Base-by-base conservation (phyloP, 2,888 invertebrate genomes). In the Thereva unica region DNA sequence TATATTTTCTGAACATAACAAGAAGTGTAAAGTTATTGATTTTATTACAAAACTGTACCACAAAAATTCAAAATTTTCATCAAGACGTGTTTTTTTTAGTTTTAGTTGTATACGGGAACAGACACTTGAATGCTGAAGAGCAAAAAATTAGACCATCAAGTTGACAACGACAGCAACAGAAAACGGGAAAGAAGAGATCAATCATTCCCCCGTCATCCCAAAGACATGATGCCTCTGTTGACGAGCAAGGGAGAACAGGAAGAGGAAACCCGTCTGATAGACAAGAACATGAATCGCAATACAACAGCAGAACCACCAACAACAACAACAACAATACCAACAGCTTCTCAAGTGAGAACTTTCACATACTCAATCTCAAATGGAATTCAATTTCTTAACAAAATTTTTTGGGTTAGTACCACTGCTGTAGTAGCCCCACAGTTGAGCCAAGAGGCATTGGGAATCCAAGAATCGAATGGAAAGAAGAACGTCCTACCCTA, bases 181-280 rank as follows among this genome's bases (percentile, higher is more conserved):
- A 59, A 59, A 10, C 59, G 47, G 59, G 34, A 45, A 45, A 59
- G 59, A 59, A 59, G 47, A 59, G 59, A 59, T 59, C 59, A 59
- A 59, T 59, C 59, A 59, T 59, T 59, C 47, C 23, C 23, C 34
- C 59, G 59, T 47, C 59, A 59, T 59, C 59, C 38, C 10, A 59
- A 59, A 59, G 49, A 59, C 59, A 49, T 47, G 59, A 59, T 59
- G 59, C 59, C 47, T 49, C 47, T 38, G 49, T 38, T 59, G 59
- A 59, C 59, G 59, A 38, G 59, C 49, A 49, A 37, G n/a, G 44
- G 56, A 35, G 44, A 56, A 42, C 56, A 59, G 59, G 59, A 56
- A 42, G 44, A 59, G 59, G 59, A 59, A 59, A 47, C 38, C 34
- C 59, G 45, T 49, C 49, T 59, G 45, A 59, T 59, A 49, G 49